phyloP scores from a whole-genome alignment of 1,140 invertebrate genomes.

The Radopholus similis region DNA sequence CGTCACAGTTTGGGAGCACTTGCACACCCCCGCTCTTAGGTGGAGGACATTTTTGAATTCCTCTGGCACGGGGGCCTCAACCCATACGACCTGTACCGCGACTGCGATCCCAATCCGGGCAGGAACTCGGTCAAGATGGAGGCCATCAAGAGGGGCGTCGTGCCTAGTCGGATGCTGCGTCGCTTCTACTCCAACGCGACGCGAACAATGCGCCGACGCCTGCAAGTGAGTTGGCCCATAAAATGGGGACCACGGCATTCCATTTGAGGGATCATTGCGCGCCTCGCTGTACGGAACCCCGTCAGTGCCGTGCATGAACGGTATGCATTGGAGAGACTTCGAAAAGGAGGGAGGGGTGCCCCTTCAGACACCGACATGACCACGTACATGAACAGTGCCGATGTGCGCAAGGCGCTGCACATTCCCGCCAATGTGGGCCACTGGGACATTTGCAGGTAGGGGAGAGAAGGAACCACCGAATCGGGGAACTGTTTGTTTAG shows the following conservation, averaged over 20 bases:
- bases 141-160: slow-evolving; percentile 38
- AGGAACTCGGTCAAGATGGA: slow-evolving; percentile 45
- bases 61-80: slow-evolving; percentile 57
- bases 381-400: slow-evolving; percentile 53
- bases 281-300: slow-evolving; percentile 2
- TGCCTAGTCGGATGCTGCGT: slow-evolving; percentile 22
- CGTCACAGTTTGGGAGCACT: background rate
- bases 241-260: background rate
- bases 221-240: background rate
- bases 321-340: too few relatives aligned
- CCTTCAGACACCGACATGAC: slow-evolving; percentile 48
- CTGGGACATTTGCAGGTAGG: slow-evolving; percentile 59
- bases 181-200: slow-evolving; percentile 19
- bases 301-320: slow-evolving; percentile 54
- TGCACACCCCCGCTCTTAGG: slow-evolving; percentile 14
- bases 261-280: background rate
- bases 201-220: slow-evolving; percentile 1
- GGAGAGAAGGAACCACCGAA: background rate
- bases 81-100: slow-evolving; percentile 57
- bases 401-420: slow-evolving; percentile 55
- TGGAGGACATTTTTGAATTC: slow-evolving; percentile 60
- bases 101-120: slow-evolving; percentile 57
- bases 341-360: too few relatives aligned
- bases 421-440: slow-evolving; percentile 51
- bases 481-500: too few relatives aligned